Conservation (phyloP, 2,888 invertebrate species). For the Hecatera dysodea region DNA sequence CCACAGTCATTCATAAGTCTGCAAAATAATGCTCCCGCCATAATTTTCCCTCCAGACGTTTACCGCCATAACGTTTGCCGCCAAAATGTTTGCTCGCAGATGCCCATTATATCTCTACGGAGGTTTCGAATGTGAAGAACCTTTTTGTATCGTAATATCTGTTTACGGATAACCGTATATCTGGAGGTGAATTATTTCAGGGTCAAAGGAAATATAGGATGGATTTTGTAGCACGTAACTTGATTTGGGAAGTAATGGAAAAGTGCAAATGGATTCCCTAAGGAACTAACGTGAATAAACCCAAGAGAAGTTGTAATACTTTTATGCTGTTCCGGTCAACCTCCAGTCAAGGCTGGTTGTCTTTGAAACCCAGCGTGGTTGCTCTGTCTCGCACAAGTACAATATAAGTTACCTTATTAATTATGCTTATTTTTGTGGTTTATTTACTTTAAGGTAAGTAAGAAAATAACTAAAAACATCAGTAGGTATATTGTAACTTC, state of each 20-base stretch:
- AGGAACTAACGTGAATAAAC: background rate
- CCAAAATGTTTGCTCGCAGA: conserved; percentile 23
- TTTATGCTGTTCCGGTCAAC: too few species aligned
- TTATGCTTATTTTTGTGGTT: too few species aligned
- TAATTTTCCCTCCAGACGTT: conserved; percentile 8
- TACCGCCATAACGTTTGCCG: conserved; percentile 5
- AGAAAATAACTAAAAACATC: too few species aligned
- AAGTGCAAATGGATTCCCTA: background rate
- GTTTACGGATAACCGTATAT: conserved; percentile 29
- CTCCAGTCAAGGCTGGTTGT: too few species aligned
- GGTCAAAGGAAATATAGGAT: conserved; percentile 6
- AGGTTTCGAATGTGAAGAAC: conserved; percentile 5
- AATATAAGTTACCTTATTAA: too few species aligned
- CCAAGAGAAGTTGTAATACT: background rate
- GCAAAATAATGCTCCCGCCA: conserved; percentile 32
- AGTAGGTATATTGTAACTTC: too few species aligned
- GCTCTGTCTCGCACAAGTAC: too few species aligned
- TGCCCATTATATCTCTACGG: conserved; percentile 23
- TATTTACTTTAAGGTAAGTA: too few species aligned
- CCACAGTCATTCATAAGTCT: conserved; percentile 21
- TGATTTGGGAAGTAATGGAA: background rate
- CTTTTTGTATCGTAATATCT: background rate
- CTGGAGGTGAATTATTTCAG: conserved; percentile 25
- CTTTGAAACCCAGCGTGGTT: too few species aligned
- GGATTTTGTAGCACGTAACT: background rate